phyloP scores from a whole-genome alignment of 2,113 vertebrate genomes.

The Apteryx mantelli region DNA sequence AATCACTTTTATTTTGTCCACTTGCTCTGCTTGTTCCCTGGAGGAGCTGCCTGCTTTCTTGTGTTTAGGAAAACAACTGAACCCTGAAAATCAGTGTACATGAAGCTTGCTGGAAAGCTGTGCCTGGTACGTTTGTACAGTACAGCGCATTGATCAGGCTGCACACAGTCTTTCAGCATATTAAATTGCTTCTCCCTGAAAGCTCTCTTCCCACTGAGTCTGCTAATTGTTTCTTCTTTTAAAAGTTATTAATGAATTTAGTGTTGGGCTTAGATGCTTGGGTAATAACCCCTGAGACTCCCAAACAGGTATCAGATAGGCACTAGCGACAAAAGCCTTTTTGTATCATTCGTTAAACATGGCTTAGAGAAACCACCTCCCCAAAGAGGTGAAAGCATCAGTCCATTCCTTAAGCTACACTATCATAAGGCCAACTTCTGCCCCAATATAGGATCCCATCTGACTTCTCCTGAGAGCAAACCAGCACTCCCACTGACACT shows the following conservation, averaged over 20 bases:
- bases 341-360: not conserved
- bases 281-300: not conserved
- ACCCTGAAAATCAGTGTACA: not conserved
- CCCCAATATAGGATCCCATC: not conserved
- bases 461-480: not conserved
- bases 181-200: conserved; percentile 22
- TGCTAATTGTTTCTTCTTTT: conserved; percentile 50
- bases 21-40: not conserved
- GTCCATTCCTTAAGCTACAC: not conserved
- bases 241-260: conserved; percentile 30
- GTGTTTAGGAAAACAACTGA: not conserved
- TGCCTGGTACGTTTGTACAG: not conserved
- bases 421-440: not conserved
- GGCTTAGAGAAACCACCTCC: not conserved
- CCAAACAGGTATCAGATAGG: not conserved
- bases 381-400: not conserved
- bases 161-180: not conserved
- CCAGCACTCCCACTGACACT: rapidly evolving
- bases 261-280: not conserved
- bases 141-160: not conserved
- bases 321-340: not conserved
- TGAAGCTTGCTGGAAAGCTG: conserved; percentile 2
- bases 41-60: not conserved
- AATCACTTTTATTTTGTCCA: not conserved
- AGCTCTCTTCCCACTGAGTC: conserved; percentile 44